A percentile compares a stretch with the other conserved stretches of the same genome.
phyloP scores from a whole-genome alignment of 2,113 vertebrate genomes.

The Thomomys bottae region DNA sequence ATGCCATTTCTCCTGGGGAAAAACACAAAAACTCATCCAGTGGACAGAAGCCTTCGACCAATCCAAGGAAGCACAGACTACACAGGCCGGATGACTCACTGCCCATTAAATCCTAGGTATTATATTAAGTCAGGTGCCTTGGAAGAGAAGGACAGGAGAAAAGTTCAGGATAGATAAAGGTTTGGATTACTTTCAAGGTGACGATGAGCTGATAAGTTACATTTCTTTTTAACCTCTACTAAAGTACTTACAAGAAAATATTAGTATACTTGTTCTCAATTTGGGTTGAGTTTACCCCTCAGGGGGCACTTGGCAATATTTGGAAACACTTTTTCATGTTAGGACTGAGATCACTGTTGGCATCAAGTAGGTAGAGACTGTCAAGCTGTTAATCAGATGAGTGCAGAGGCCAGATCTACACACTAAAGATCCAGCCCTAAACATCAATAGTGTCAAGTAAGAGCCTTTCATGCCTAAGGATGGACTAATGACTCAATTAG shows the following conservation, averaged over 20 bases:
- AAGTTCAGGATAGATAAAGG: background rate
- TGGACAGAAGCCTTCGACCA: background rate
- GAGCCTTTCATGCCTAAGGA: background rate
- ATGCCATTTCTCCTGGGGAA: background rate
- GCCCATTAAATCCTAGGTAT: background rate
- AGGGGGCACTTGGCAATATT: background rate
- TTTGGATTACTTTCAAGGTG: background rate
- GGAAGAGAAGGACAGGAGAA: rapidly evolving
- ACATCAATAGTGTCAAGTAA: background rate
- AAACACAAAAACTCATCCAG: background rate
- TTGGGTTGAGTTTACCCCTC: background rate
- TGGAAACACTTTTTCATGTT: background rate
- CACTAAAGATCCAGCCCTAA: background rate
- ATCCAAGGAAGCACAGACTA: background rate
- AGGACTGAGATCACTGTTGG: background rate
- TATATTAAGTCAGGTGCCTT: background rate
- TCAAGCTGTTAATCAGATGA: background rate
- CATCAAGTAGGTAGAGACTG: background rate
- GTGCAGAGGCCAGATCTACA: background rate
- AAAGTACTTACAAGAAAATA: background rate
- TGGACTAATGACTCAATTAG: too few species aligned
- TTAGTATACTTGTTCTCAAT: background rate
- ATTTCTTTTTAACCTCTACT: background rate
- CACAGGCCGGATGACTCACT: background rate
- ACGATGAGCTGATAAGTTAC: background rate